Base-by-base conservation (phyloP, 2,888 invertebrate species). In the Calameuta filiformis region DNA sequence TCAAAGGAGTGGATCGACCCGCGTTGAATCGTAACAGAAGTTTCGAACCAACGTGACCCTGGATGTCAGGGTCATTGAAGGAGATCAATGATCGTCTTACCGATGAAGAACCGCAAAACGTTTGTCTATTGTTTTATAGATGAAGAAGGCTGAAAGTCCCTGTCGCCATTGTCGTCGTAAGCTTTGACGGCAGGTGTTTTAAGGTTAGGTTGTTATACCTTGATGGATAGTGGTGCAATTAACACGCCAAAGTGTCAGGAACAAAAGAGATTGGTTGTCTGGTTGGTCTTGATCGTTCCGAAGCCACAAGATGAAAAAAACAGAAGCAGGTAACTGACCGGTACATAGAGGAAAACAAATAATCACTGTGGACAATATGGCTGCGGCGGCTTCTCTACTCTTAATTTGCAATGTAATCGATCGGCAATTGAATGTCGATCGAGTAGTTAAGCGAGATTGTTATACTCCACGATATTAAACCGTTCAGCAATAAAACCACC, bases 401-500 rank as follows among this genome's bases (percentile, higher is more conserved):
- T 56, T 56, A 56, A 56, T 56, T 56, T 56, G 40, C 23, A 56
- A 56, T 56, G 40, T 56, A 56, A 56, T 56, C 40, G 40, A 56
- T 56, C 23, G 74, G 34, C 34, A 30, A n/a, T 33, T 23, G 35
- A 33, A 73, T 34, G 74, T 12, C 34, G 74, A 35, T 73, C 74
- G 74, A 30, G 35, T 73, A 15, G 34, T 73, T 35, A 12, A 73
- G 23, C 35, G 74, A 12, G 74, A 71, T 71, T 30, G 30, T 56
- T 56, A 56, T 56, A 71, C 30, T n/a, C 34, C 35, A 12, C 23
- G 37, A 71, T 82, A 83, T 81, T 85, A 86, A 79, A 88, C 86
- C 89, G 87, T 89, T 71, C 71, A 33, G 86, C 85, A 88, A 87
- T 80, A 82, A 87, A 89, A 86, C 85, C 85, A 85, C 88, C 89